Conservation (phyloP, 2,888 invertebrate genomes). For the Trichopria drosophilae region DNA sequence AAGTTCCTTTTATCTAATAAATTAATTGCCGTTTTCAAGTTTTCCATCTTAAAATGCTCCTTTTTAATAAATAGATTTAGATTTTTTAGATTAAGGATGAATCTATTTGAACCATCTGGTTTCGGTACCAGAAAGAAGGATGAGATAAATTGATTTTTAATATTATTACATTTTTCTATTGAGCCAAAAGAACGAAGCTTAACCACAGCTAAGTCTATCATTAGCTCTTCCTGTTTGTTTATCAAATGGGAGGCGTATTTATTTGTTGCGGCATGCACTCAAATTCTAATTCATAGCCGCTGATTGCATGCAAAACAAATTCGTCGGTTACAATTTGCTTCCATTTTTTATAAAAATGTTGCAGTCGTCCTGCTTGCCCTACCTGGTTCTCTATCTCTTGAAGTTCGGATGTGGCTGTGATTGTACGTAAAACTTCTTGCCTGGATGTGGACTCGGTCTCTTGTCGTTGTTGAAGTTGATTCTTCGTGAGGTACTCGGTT, state of each 20-base stretch:
- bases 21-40: slow-evolving; percentile 21
- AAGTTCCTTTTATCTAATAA: slow-evolving; percentile 20
- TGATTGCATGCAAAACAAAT: slow-evolving; percentile 6
- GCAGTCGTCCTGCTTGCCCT: slow-evolving; percentile 20
- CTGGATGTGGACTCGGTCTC: too few species aligned
- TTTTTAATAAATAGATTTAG: slow-evolving; percentile 26
- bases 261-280: background rate
- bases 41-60: slow-evolving; percentile 29
- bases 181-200: slow-evolving; percentile 9
- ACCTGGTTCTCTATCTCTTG: too few species aligned
- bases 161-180: slow-evolving; percentile 7
- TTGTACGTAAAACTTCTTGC: too few species aligned
- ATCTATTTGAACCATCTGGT: slow-evolving; percentile 19
- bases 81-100: slow-evolving; percentile 28
- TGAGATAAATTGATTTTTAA: slow-evolving; percentile 16
- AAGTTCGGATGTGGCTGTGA: too few species aligned
- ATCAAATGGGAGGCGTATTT: background rate
- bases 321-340: slow-evolving; percentile 3
- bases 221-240: background rate
- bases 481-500: too few species aligned
- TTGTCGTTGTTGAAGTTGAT: too few species aligned
- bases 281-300: slow-evolving; percentile 8
- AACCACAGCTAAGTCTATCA: background rate
- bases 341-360: slow-evolving; percentile 8
- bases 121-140: slow-evolving; percentile 27